Evolutionary conservation across 2,113 vertebrate genomes (phyloP), one percentile per base, ranked within the genome.

Genomic region (Carassius gibelio): DNA sequence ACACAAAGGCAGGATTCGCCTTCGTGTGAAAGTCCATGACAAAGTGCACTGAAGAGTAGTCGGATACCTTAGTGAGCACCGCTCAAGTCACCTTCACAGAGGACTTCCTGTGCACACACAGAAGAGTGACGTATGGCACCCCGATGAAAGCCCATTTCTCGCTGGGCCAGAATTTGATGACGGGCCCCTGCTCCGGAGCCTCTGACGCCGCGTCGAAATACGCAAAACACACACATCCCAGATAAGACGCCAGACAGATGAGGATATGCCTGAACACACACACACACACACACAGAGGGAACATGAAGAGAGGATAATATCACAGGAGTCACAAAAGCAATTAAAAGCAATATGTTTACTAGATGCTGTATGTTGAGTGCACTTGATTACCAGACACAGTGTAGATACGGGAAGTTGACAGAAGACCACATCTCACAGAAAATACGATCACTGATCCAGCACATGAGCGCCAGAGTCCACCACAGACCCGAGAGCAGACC

Each of bases 61-160:
- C 59, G 6, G 26, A 57, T 0, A 26, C 55, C 11, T 59, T 17
- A 9, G 38, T 26, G 10, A 69, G 11, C 8, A 7, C 36, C 0
- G 66, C 71, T 59, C 62, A 99, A 3, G 98, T 99, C 88, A 97
- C 95, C 93, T 99, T 99, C 89, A 99, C 90, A 0, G 96, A 86
- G 0, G 96, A 94, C 78, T 97, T 99, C 91, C 95, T 97, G 83
- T 93, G 93, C 48, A 96, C 96, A 0, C 95, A 99, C 84, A 99
- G 96, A 2, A 99, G 94, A 30, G 94, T 97, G 89, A 99, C 95
- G 0, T 99, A 99, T 8, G 97, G 98, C 76, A 99, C 94, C 0
- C 98, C 97, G 0, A 99, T 99, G 92, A 99, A 99, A 3, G 98
- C 98, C 98, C 98, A 99, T 57, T 95, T 97, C 93, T 99, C 98